Percentiles rank a stretch among this genome's conserved stretches.
Conservation (phyloP, 2,797 vertebrate genomes). For the Ctenopoma kingsleyae region DNA sequence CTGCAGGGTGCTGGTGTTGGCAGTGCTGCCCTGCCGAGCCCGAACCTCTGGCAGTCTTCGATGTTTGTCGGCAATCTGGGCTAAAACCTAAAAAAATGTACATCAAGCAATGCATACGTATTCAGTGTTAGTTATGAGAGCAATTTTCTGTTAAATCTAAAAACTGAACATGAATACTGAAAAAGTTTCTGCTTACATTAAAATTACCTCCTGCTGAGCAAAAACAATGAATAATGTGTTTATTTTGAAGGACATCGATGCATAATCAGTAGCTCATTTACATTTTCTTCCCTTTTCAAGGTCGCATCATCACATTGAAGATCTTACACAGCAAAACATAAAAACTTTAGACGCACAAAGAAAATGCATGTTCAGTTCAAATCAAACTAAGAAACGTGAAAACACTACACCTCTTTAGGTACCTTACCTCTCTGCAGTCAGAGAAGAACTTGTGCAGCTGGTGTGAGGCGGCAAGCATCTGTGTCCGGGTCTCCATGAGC, state of each 20-base stretch:
- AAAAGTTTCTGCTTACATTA: background rate
- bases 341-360: background rate
- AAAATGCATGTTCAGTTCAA: no score
- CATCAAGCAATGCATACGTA: background rate
- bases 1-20: slow-evolving; percentile 90
- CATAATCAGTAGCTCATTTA: background rate
- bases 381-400: background rate
- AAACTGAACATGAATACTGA: background rate
- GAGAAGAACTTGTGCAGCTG: slow-evolving; percentile 97
- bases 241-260: no score
- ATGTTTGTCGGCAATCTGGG: slow-evolving; percentile 93
- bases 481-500: slow-evolving; percentile 93
- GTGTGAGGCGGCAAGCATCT: slow-evolving; percentile 93
- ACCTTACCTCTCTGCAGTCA: slow-evolving; percentile 88
- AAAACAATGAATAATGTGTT: background rate
- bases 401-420: background rate
- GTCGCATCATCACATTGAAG: background rate
- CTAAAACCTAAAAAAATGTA: slow-evolving; percentile 78
- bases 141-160: background rate
- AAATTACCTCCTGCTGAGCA: background rate
- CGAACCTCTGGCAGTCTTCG: slow-evolving; percentile 89
- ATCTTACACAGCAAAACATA: background rate
- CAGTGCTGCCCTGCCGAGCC: slow-evolving; percentile 82
- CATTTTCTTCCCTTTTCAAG: background rate
- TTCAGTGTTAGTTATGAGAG: no score